Percentiles rank a stretch among this genome's conserved stretches.
Conservation (phyloP, 2,888 invertebrate species). For the Stictocephala bisonia region DNA sequence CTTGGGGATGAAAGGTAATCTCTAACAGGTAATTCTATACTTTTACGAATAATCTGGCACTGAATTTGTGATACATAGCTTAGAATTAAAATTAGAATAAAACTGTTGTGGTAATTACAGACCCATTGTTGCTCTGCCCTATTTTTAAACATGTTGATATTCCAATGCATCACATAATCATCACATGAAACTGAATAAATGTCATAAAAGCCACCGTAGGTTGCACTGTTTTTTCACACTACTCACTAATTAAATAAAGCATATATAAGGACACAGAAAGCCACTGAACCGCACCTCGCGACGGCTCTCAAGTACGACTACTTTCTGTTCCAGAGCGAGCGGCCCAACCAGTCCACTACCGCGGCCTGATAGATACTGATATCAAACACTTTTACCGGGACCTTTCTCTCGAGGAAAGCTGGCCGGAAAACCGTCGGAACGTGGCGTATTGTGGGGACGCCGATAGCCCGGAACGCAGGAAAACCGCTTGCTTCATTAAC, state of each 20-base stretch:
- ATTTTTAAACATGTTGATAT: slow-evolving; percentile 5
- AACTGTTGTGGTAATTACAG: background rate
- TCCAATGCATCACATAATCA: slow-evolving; percentile 11
- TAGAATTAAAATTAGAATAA: slow-evolving; percentile 1
- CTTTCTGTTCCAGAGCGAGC: background rate
- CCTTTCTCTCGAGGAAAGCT: slow-evolving; percentile 38
- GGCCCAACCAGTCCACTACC: slow-evolving; percentile 12
- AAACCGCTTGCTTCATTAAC: slow-evolving; percentile 8
- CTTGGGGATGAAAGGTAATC: slow-evolving; percentile 10
- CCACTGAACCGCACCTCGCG: background rate
- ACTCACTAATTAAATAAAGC: background rate
- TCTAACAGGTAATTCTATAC: slow-evolving; percentile 16
- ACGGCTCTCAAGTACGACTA: background rate
- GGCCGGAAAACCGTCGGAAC: slow-evolving; percentile 40
- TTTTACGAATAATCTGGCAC: slow-evolving; percentile 34
- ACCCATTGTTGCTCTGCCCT: background rate
- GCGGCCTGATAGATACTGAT: slow-evolving; percentile 25
- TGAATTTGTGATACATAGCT: background rate
- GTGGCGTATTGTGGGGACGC: background rate
- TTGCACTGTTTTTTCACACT: background rate
- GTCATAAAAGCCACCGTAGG: background rate
- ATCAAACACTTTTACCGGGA: slow-evolving; percentile 33
- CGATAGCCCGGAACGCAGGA: slow-evolving; percentile 15
- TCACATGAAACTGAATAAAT: background rate
- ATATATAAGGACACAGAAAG: no score